A percentile compares a stretch with the other conserved stretches of the same genome.
Conservation (phyloP, 2,888 invertebrate genomes). For the Cryptus viduatorius region DNA sequence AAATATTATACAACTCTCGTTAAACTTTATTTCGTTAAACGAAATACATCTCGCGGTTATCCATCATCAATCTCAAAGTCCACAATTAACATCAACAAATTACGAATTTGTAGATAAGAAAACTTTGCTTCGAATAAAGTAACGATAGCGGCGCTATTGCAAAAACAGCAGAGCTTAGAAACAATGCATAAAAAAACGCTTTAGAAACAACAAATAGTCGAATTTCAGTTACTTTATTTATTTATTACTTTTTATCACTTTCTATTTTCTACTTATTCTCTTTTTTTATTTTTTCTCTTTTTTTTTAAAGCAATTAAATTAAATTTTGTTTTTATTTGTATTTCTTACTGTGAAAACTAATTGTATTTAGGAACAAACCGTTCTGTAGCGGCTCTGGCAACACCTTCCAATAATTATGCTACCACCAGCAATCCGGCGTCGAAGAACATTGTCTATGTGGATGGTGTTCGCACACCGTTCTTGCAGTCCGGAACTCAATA, state of each 20-base stretch:
- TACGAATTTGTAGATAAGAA: neutral
- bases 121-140: neutral
- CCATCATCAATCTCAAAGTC: neutral
- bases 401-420: constrained; percentile 58
- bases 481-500: constrained; percentile 96
- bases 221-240: neutral
- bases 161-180: neutral
- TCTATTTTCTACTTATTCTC: neutral
- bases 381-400: constrained; percentile 43
- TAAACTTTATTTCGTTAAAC: neutral
- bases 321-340: constrained; percentile 15
- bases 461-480: constrained; percentile 98
- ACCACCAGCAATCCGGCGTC: constrained; percentile 65
- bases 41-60: neutral
- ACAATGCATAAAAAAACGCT: neutral
- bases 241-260: neutral
- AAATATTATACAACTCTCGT: constrained; percentile 45
- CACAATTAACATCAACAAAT: neutral
- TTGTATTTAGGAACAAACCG: constrained; percentile 69
- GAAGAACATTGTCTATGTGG: constrained; percentile 97
- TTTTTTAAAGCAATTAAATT: constrained; percentile 10
- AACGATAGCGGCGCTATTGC: neutral
- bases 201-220: neutral
- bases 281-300: neutral
- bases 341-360: constrained; percentile 55